Conservation (phyloP, 2,888 invertebrate species). For the Nemotelus nigrinus region DNA sequence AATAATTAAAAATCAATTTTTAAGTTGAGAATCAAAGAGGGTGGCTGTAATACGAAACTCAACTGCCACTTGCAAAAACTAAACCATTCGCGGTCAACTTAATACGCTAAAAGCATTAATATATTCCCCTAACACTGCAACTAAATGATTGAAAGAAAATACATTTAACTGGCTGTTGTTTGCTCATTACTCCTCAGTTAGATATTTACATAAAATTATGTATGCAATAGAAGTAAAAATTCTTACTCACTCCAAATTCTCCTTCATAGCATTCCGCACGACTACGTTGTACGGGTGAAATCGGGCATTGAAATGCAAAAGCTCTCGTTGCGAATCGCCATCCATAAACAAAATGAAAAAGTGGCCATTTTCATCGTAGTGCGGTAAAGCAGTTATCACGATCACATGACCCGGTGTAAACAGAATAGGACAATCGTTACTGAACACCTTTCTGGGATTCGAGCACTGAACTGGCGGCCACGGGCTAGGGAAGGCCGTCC, state of each 20-base stretch:
- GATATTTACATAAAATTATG: too few relatives aligned
- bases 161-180: too few relatives aligned
- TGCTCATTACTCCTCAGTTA: too few relatives aligned
- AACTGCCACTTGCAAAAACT: too few relatives aligned
- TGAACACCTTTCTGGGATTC: constrained; percentile 57
- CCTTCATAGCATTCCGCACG: constrained; percentile 62
- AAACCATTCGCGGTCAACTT: too few relatives aligned
- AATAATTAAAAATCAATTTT: too few relatives aligned
- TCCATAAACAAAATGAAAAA: constrained; percentile 63
- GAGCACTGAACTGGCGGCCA: constrained; percentile 64
- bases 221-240: neutral
- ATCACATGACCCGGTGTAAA: constrained; percentile 63
- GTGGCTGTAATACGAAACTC: too few relatives aligned
- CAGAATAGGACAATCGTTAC: constrained; percentile 62
- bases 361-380: constrained; percentile 62
- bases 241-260: constrained; percentile 60
- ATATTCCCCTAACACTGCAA: too few relatives aligned
- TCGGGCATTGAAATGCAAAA: constrained; percentile 62
- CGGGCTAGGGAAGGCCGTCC: constrained; percentile 61
- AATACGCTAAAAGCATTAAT: too few relatives aligned
- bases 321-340: constrained; percentile 61
- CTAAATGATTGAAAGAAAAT: too few relatives aligned
- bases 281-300: constrained; percentile 60
- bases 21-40: too few relatives aligned
- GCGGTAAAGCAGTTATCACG: constrained; percentile 62